Evolutionary conservation across 2,797 vertebrate genomes (phyloP).

Genomic region (Uromys caudimaculatus): DNA sequence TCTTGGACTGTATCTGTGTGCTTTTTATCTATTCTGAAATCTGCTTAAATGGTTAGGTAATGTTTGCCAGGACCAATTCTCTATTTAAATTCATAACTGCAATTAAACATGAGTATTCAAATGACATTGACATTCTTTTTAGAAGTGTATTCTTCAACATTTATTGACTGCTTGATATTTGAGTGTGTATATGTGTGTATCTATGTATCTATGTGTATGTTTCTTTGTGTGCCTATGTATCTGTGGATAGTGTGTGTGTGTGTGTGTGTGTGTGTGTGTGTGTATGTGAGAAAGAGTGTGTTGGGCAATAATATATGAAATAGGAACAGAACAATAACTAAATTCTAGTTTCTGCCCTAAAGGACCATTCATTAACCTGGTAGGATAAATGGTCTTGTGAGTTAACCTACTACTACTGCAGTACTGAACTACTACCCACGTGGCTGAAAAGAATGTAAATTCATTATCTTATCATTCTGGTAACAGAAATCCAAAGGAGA

Average conservation of each 20-base stretch:
- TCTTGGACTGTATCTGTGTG: background rate
- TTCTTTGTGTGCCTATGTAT: background rate
- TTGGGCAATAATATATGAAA: background rate
- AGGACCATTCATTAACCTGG: background rate
- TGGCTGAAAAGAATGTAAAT: constrained; percentile 14
- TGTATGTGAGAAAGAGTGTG: background rate
- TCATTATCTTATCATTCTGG: background rate
- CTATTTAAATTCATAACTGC: constrained; percentile 46
- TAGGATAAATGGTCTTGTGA: background rate
- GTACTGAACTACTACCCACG: background rate
- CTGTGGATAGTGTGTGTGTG: background rate
- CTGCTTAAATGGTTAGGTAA: background rate
- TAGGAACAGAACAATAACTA: background rate
- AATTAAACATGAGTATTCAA: background rate
- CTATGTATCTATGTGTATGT: background rate
- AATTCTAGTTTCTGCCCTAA: background rate
- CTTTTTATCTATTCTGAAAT: constrained; percentile 24
- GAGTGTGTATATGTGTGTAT: background rate
- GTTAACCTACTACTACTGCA: constrained; percentile 39
- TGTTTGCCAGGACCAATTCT: background rate
- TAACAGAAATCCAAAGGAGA: background rate
- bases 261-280: too few species aligned
- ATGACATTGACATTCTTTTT: constrained; percentile 30
- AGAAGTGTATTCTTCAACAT: background rate
- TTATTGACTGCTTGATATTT: background rate